Percentiles rank a stretch among this genome's conserved stretches.
Evolutionary conservation across 2,888 invertebrate genomes (phyloP).

Genomic region (Agapostemon virescens): DNA sequence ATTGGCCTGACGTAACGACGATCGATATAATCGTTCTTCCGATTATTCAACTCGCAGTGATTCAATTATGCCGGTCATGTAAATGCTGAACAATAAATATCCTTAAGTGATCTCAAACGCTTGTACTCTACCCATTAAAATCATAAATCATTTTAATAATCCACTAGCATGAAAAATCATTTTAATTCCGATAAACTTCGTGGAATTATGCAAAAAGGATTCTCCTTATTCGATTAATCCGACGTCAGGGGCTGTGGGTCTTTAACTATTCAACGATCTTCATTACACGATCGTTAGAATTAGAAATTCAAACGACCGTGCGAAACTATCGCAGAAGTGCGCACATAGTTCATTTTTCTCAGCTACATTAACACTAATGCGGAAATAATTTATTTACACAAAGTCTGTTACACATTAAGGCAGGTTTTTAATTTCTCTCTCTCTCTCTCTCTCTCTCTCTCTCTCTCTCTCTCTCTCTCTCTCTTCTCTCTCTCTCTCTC

Average conservation of each 20-base stretch:
- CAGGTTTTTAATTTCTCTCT: too few species aligned
- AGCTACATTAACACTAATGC: too few species aligned
- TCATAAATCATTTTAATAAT: neutral
- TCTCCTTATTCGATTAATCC: neutral
- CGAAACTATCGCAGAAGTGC: neutral
- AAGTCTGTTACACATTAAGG: too few species aligned
- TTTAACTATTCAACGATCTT: neutral
- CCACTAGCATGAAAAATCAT: neutral
- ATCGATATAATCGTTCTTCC: slow-evolving; percentile 44
- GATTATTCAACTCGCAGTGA: slow-evolving; percentile 20
- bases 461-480: too few species aligned
- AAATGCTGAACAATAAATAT: neutral
- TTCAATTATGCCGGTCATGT: neutral
- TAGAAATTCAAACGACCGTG: neutral
- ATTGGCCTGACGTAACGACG: slow-evolving; percentile 2
- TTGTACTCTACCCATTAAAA: neutral
- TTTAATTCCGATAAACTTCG: neutral
- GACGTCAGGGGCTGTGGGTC: neutral
- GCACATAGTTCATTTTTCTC: neutral
- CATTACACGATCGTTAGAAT: neutral
- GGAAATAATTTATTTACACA: too few species aligned
- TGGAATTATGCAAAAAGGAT: neutral
- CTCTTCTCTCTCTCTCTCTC: too few species aligned
- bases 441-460: too few species aligned
- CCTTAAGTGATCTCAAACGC: too few species aligned